These are phyloP conservation scores for Lasiurus cinereus DNA, from an alignment of 2,113 vertebrate species.

Conservation along the genomic window DNA sequence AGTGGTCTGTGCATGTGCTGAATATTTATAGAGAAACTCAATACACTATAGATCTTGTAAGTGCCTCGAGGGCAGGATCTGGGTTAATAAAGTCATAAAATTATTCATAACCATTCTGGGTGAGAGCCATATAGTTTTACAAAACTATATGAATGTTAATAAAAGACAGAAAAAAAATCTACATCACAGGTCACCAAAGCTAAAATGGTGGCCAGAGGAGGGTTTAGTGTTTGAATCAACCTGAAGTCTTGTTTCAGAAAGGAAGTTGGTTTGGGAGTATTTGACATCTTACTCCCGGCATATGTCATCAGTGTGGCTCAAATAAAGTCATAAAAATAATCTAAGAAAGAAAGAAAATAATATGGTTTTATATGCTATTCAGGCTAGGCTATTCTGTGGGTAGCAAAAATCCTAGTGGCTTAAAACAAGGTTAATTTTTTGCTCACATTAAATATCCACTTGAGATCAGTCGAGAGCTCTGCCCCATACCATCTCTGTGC, in stretches of 20 bases:
- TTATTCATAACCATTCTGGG: slow-evolving; percentile 80
- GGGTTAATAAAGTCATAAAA: slow-evolving; percentile 81
- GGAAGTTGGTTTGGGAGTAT: slow-evolving; percentile 12
- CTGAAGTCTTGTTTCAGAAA: slow-evolving; percentile 49
- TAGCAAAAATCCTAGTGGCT: slow-evolving; percentile 37
- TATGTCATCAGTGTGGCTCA: background rate
- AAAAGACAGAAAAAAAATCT: slow-evolving; percentile 64
- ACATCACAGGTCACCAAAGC: slow-evolving; percentile 70
- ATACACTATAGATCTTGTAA: slow-evolving; percentile 74
- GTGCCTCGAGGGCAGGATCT: slow-evolving; percentile 79
- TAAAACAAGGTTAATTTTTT: slow-evolving; percentile 28
- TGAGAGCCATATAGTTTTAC: slow-evolving; percentile 67
- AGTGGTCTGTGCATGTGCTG: slow-evolving; percentile 69
- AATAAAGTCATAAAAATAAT: background rate
- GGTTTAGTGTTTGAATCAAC: slow-evolving; percentile 57
- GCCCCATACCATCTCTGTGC: background rate
- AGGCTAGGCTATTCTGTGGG: background rate
- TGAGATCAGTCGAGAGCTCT: background rate
- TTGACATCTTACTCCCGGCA: background rate
- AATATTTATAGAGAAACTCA: slow-evolving; percentile 81
- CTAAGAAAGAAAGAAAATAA: background rate
- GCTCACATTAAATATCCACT: background rate
- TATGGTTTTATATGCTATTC: slow-evolving; percentile 49
- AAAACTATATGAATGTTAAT: slow-evolving; percentile 79
- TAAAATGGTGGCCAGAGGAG: slow-evolving; percentile 66